Percentiles rank a stretch among this genome's conserved stretches.
phyloP scores from a whole-genome alignment of 2,797 vertebrate species.

The Thalassophryne amazonica region DNA sequence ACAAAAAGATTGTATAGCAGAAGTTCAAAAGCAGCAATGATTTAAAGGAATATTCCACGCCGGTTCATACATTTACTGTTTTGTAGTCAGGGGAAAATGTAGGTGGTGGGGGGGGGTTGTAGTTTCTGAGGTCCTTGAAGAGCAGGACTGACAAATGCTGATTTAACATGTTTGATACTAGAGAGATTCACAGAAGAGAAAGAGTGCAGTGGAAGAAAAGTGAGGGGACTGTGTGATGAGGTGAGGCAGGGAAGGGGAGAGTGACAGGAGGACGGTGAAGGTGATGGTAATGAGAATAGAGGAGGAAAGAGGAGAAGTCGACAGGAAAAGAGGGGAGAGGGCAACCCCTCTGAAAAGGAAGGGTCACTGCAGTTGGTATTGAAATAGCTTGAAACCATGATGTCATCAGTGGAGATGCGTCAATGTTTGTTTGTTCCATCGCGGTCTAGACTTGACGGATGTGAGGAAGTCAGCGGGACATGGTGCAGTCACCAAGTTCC shows the following conservation, averaged over 20 bases:
- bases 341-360: slow-evolving; percentile 39
- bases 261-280: neutral
- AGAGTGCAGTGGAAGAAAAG: slow-evolving; percentile 7
- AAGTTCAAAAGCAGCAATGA: no score
- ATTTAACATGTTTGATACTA: no score
- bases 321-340: slow-evolving; percentile 18
- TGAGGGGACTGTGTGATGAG: no score
- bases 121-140: no score
- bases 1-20: no score
- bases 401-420: slow-evolving; percentile 55
- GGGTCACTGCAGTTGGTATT: slow-evolving; percentile 54
- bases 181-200: neutral
- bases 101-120: no score
- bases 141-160: no score
- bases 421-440: slow-evolving; percentile 23
- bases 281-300: slow-evolving; percentile 2
- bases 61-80: no score
- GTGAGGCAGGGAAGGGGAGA: slow-evolving; percentile 14
- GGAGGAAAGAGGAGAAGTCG: neutral
- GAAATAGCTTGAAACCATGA: slow-evolving; percentile 69
- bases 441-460: slow-evolving; percentile 20
- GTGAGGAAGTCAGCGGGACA: slow-evolving; percentile 4
- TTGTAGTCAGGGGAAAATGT: no score
- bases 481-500: neutral
- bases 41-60: no score